phyloP scores from a whole-genome alignment of 2,797 vertebrate species.

The Setipinna tenuifilis region DNA sequence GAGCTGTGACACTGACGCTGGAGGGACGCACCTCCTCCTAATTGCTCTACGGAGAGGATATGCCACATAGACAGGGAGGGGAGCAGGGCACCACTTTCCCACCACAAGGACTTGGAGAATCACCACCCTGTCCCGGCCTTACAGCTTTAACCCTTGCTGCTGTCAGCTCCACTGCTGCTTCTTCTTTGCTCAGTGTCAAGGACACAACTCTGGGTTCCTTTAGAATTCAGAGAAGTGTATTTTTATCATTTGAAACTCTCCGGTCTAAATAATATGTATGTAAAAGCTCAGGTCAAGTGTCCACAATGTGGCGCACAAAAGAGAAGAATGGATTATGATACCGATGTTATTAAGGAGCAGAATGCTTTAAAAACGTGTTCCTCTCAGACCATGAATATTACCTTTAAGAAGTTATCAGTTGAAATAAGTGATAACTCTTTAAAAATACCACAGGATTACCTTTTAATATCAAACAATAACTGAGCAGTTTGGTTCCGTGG shows the following conservation, averaged over 20 bases:
- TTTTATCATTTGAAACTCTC: background rate
- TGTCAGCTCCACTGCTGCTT: background rate
- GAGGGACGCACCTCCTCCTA: conserved; percentile 70
- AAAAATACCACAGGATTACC: background rate
- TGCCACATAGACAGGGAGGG: conserved; percentile 80
- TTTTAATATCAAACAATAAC: background rate
- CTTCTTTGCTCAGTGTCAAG: background rate
- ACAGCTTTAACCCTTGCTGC: conserved; percentile 47
- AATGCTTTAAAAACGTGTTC: background rate
- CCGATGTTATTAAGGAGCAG: background rate
- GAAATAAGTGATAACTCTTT: background rate
- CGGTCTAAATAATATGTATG: background rate
- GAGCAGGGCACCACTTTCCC: conserved; percentile 77
- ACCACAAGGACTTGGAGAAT: conserved; percentile 76
- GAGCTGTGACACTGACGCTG: background rate
- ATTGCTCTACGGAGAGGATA: conserved; percentile 80
- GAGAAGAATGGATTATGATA: background rate
- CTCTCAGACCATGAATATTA: background rate
- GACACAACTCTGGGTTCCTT: background rate
- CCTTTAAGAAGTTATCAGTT: background rate
- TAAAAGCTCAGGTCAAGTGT: background rate
- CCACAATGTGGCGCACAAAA: background rate
- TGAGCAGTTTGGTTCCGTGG: background rate
- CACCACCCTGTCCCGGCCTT: conserved; percentile 62
- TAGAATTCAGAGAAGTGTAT: background rate